phyloP scores from a whole-genome alignment of 2,888 invertebrate genomes.

The Nomada flava region DNA sequence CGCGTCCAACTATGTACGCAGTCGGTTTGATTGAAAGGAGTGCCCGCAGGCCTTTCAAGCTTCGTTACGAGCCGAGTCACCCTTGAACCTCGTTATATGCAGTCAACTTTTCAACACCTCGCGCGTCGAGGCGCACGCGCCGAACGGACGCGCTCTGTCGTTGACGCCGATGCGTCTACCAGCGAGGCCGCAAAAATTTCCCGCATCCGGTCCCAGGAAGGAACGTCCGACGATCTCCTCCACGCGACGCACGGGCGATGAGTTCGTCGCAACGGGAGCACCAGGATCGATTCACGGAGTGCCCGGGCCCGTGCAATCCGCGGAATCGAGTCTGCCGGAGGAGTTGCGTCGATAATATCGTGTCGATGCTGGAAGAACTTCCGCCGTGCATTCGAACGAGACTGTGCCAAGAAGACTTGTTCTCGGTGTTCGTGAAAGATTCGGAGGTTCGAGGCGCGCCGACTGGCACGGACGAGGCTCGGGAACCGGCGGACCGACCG shows the following conservation, averaged over 20 bases:
- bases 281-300: constrained; percentile 64
- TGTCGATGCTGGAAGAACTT: constrained; percentile 31
- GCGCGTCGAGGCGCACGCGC: constrained; percentile 62
- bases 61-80: constrained; percentile 64
- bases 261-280: constrained; percentile 31
- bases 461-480: background rate
- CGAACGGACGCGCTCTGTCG: constrained; percentile 47
- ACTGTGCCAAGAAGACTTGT: constrained; percentile 30
- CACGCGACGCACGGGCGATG: background rate
- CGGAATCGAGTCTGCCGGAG: constrained; percentile 30
- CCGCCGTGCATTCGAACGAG: constrained; percentile 38
- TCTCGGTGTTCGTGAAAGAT: background rate
- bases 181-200: background rate
- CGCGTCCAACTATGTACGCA: constrained; percentile 37
- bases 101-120: constrained; percentile 70
- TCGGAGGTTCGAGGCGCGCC: rapidly evolving
- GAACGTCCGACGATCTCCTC: background rate
- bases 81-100: constrained; percentile 68
- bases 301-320: constrained; percentile 75
- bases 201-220: background rate
- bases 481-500: background rate
- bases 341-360: constrained; percentile 23
- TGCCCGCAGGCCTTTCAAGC: constrained; percentile 64
- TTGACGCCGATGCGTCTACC: constrained; percentile 46
- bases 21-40: constrained; percentile 65